Percentiles rank a stretch among this genome's conserved stretches.
These are phyloP conservation scores for Xylocopa sonorina DNA, from an alignment of 1,140 invertebrate genomes.

Conservation along the genomic window DNA sequence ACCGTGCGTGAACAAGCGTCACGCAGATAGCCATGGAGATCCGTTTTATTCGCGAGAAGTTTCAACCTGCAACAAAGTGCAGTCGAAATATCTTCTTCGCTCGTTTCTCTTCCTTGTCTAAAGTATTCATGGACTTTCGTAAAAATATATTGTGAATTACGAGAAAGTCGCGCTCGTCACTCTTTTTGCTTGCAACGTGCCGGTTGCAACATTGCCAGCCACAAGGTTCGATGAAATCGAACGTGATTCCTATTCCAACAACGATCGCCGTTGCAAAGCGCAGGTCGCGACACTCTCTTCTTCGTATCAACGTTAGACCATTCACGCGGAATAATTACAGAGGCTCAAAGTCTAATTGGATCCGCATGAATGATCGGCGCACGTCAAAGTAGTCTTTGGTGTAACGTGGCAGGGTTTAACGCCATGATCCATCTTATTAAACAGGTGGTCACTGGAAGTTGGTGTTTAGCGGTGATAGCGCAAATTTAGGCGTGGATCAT, in stretches of 20 bases:
- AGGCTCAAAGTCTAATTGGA: conserved; percentile 76
- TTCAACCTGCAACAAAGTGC: no score
- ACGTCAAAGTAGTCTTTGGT: conserved; percentile 52
- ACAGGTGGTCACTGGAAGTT: neutral
- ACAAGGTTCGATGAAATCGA: conserved; percentile 20
- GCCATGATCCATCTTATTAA: conserved; percentile 25
- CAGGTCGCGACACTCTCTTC: conserved; percentile 31
- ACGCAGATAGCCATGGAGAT: no score
- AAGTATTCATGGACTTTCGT: no score
- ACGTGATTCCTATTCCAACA: conserved; percentile 40
- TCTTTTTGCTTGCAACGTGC: no score
- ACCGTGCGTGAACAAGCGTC: neutral
- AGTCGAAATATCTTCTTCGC: no score
- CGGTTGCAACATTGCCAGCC: neutral
- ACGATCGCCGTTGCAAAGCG: conserved; percentile 13
- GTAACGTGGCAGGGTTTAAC: conserved; percentile 12
- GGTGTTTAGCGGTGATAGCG: no score
- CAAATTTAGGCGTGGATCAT: no score
- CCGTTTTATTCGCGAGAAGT: no score
- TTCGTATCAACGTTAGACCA: conserved; percentile 54
- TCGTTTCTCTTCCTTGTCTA: no score
- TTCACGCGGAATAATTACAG: conserved; percentile 74
- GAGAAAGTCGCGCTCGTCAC: no score
- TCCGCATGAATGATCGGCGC: conserved; percentile 68
- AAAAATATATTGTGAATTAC: no score